Evolutionary conservation across 2,888 invertebrate species (phyloP).

Genomic region (Agapostemon virescens): DNA sequence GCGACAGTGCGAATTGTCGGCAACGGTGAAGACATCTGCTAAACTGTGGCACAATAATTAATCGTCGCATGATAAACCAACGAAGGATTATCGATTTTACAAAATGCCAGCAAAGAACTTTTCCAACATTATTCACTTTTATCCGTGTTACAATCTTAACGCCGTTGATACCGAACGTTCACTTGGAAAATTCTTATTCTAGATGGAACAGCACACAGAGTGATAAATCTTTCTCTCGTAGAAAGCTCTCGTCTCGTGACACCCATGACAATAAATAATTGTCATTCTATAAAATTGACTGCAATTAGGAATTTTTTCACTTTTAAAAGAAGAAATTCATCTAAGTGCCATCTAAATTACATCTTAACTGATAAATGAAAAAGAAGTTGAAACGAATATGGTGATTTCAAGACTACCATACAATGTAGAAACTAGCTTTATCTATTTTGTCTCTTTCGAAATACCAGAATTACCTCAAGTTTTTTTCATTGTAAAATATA

Average conservation of each 20-base stretch:
- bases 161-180: conserved; percentile 31
- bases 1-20: conserved; percentile 25
- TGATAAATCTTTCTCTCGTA: conserved; percentile 9
- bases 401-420: too few species aligned
- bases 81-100: conserved; percentile 39
- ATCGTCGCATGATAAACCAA: conserved; percentile 34
- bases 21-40: conserved; percentile 18
- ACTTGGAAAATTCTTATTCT: conserved; percentile 16
- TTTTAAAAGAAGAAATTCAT: neutral
- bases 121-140: conserved; percentile 7
- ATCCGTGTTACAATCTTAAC: conserved; percentile 21
- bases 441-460: too few species aligned
- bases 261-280: conserved; percentile 11
- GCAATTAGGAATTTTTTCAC: neutral
- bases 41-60: conserved; percentile 33
- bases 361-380: too few species aligned
- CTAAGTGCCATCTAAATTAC: neutral
- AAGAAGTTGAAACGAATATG: too few species aligned
- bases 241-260: neutral
- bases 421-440: too few species aligned
- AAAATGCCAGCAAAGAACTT: conserved; percentile 31
- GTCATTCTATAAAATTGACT: too few species aligned
- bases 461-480: too few species aligned
- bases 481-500: too few species aligned
- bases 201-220: neutral